Conservation (phyloP, 2,797 vertebrate genomes). For the Acanthornis magna region DNA sequence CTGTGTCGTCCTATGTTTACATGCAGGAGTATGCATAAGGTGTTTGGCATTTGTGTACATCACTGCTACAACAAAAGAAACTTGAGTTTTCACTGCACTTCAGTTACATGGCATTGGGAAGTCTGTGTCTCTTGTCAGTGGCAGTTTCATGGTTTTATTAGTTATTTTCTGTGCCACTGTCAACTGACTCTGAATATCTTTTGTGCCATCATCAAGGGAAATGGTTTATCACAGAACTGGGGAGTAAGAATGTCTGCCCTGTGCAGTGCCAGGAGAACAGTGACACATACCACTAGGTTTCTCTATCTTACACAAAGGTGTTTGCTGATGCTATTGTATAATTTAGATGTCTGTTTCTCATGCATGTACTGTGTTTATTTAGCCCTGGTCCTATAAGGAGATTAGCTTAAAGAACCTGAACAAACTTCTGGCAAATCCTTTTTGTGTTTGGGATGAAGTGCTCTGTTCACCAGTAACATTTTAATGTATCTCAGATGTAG, state of each 20-base stretch:
- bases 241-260: not conserved
- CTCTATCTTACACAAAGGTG: not conserved
- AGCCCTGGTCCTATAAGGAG: not conserved
- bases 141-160: not conserved
- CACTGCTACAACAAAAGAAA: not conserved
- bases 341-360: not conserved
- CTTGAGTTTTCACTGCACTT: not conserved
- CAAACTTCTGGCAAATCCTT: not conserved
- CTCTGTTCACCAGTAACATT: not conserved
- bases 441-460: not conserved
- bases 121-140: not conserved
- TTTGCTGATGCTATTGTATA: not conserved
- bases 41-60: not conserved
- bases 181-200: not conserved
- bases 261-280: fast-evolving
- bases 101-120: not conserved
- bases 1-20: not conserved
- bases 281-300: not conserved
- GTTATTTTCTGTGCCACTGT: not conserved
- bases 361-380: not conserved
- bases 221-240: not conserved
- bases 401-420: not conserved
- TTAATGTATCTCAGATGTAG: not conserved
- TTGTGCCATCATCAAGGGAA: fast-evolving
- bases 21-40: fast-evolving